Conservation (phyloP, 2,888 invertebrate genomes). For the Chorisops tibialis region DNA sequence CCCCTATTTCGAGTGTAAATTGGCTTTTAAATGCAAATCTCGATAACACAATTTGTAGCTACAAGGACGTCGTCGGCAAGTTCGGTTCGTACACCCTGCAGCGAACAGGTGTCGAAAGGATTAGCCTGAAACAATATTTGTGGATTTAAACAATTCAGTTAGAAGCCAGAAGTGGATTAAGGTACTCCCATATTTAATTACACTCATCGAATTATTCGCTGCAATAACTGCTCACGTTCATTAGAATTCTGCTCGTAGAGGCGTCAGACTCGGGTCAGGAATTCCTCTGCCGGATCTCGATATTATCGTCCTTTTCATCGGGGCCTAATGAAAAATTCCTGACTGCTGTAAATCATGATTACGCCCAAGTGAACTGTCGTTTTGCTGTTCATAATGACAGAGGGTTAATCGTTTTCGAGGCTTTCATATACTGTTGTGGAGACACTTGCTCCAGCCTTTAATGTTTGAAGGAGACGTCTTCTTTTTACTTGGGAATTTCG, state of each 20-base stretch:
- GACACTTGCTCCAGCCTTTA: neutral
- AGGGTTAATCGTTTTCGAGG: conserved; percentile 24
- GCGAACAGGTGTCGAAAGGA: conserved; percentile 33
- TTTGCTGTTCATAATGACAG: conserved; percentile 20
- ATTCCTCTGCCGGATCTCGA: neutral
- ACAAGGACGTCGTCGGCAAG: conserved; percentile 11
- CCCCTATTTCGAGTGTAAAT: conserved; percentile 29
- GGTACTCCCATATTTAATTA: conserved; percentile 28
- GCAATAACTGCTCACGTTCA: conserved; percentile 13
- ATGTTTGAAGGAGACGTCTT: conserved; percentile 1
- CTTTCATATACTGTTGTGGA: conserved; percentile 2
- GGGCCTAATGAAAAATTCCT: conserved; percentile 36
- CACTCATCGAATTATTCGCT: conserved; percentile 25
- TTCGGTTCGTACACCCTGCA: conserved; percentile 4
- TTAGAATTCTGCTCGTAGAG: conserved; percentile 14
- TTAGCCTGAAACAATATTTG: conserved; percentile 31
- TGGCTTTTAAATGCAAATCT: conserved; percentile 35
- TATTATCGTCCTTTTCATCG: neutral
- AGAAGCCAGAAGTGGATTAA: conserved; percentile 30
- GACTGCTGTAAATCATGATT: conserved; percentile 38
- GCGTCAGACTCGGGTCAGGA: neutral
- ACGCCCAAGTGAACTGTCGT: conserved; percentile 36
- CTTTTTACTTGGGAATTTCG: neutral
- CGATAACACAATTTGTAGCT: conserved; percentile 32
- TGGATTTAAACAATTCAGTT: conserved; percentile 31